Evolutionary conservation across 2,113 vertebrate species (phyloP), one percentile per base, ranked within the genome.

Genomic region (sheep (Ovis aries)): DNA sequence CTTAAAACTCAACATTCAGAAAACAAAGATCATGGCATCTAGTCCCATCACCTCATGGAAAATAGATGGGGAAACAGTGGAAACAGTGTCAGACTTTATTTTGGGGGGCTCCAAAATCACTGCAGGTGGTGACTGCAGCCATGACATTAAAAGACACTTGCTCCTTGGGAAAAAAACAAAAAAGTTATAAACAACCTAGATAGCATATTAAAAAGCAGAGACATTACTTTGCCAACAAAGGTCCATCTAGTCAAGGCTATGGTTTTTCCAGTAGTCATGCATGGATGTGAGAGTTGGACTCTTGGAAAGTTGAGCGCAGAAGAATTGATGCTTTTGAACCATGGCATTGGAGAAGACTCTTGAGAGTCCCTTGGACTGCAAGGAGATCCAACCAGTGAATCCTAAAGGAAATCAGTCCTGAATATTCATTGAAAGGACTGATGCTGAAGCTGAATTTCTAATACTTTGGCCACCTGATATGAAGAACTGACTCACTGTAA

Each of bases 51-150:
- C 31, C 1, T 17, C 31, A 64, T 64, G 33, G 62, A 7, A 67
- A 67, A 19, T 67, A n/a, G 62, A 67, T 67, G 33, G 31, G 31
- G 15, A 67, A 64, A 64, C 14, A n/a, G 15, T 33, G 31, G 15
- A 64, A 64, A n/a, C 33, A 67, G 62, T 67, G 33, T 0, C 33
- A 67, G 62, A 67, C 7, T 64, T 31, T 62, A 64, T 16, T 33
- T 64, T 2, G 0, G 0, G 6, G 60, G 60, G 31, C 31, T 33
- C 15, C 31, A 8, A 64, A 64, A 64, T 64, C 31, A 33, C 60
- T 64, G 60, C 31, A 16, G 31, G 3, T 33, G 31, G 31, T 64
- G 60, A 64, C 0, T 64, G 60, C 1, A 64, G 3, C 60, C 60
- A 33, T 64, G 60, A 64, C 3, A 64, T 64, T 64, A 64, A 64